Base-by-base conservation (phyloP, 2,888 invertebrate genomes). In the Reticulitermes lucifugus region DNA sequence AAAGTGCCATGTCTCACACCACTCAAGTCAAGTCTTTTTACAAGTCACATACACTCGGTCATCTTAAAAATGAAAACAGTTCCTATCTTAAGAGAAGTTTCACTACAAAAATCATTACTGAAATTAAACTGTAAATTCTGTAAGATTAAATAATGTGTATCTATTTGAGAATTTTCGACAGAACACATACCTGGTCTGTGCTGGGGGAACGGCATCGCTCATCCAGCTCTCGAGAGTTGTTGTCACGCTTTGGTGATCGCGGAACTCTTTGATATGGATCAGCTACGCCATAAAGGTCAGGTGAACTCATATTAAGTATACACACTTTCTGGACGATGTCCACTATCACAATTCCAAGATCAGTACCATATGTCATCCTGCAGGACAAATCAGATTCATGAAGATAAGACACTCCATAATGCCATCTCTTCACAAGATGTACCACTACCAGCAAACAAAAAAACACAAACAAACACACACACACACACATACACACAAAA, bases 341-440 rank as follows among this genome's bases (percentile, higher is more conserved):
- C 90, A 98, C 95, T 91, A 99, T 95, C 91, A 98, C 98, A 91
- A 99, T 93, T 89, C 99, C 98, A 89, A 96, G 96, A 92, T 99
- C 98, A 91, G 98, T 98, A 89, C 99, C 99, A 93, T 98, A 99
- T 89, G 98, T 97, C 95, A 99, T 94, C 91, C 99, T 99, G 92
- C 77, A 91, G 91, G 51, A 87, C 35, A 55, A 55, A 55, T 9
- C 55, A 55, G 55, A 18, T 12, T 12, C 6, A 1, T 46, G 46
- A 46, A 46, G 9, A 5, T 46, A 9, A 46, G 35, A 46, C 12
- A 46, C 46, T 46, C 46, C 46, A 46, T 46, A 46, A 46, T 1
- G 12, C 10, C 46, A 46, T 46, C 12, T 46, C 9, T 12, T 46
- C 1, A 46, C 9, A 9, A 46, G 46, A 46, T 46, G 46, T 46